phyloP scores from a whole-genome alignment of 2,113 vertebrate genomes.

The Mirza zaza region DNA sequence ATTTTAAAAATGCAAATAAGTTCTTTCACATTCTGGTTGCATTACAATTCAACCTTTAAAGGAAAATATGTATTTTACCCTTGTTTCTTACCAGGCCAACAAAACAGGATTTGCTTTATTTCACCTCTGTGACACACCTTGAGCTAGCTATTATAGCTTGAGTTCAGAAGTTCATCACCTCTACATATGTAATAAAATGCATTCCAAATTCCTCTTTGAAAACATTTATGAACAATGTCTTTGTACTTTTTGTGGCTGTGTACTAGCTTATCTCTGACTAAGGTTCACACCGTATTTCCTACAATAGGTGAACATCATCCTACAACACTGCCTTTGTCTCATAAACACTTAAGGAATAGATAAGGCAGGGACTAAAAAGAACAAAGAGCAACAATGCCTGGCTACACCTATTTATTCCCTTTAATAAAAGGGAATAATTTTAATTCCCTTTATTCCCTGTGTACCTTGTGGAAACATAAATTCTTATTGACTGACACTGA shows the following conservation, averaged over 20 bases:
- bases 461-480: background rate
- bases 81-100: background rate
- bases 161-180: conserved; percentile 17
- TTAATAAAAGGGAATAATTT: no score
- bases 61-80: background rate
- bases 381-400: background rate
- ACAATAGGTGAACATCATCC: background rate
- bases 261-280: background rate
- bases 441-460: no score
- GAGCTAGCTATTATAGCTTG: background rate
- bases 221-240: background rate
- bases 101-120: background rate
- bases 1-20: background rate
- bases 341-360: background rate
- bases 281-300: background rate
- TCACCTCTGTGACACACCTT: background rate
- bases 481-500: conserved; percentile 27
- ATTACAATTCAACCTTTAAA: background rate
- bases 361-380: background rate
- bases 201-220: background rate
- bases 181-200: background rate
- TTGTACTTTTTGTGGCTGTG: background rate
- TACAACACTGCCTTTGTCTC: background rate
- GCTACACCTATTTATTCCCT: background rate
- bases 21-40: background rate